A percentile compares a stretch with the other conserved stretches of the same genome.
Evolutionary conservation across 2,888 invertebrate species (phyloP).

Genomic region (Metacarcinus magister): DNA sequence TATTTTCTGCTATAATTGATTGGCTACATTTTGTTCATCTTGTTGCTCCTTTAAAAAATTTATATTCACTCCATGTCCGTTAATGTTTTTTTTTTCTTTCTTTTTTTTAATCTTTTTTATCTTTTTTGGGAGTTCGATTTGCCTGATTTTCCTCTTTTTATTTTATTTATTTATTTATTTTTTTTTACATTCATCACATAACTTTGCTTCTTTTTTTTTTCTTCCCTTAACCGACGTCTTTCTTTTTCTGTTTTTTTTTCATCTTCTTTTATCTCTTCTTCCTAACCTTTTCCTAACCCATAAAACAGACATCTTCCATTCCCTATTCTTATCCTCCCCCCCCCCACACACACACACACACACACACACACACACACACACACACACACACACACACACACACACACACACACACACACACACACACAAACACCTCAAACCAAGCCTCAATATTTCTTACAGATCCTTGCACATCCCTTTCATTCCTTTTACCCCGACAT

Average conservation of each 20-base stretch:
- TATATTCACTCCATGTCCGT: background rate
- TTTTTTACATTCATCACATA: background rate
- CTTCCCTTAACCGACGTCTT: background rate
- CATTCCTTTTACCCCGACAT: constrained; percentile 6
- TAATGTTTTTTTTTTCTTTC: background rate
- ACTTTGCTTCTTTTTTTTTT: background rate
- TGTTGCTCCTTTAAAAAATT: background rate
- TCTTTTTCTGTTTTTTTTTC: background rate
- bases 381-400: background rate
- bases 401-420: background rate
- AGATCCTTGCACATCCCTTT: constrained; percentile 5
- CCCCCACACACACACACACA: background rate
- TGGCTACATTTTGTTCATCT: constrained; percentile 3
- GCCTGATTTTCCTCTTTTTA: background rate
- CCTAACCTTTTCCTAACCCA: background rate
- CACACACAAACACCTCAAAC: background rate
- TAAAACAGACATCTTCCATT: background rate
- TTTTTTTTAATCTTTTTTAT: too few species aligned
- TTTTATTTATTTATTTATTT: background rate
- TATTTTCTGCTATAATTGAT: background rate
- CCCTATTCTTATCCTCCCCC: background rate
- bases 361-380: constrained; percentile 30
- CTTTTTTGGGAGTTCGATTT: background rate
- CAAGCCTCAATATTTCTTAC: constrained; percentile 11
- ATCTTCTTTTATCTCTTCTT: background rate